Evolutionary conservation across 2,113 vertebrate genomes (phyloP).

Genomic region (Hiodon alosoides): DNA sequence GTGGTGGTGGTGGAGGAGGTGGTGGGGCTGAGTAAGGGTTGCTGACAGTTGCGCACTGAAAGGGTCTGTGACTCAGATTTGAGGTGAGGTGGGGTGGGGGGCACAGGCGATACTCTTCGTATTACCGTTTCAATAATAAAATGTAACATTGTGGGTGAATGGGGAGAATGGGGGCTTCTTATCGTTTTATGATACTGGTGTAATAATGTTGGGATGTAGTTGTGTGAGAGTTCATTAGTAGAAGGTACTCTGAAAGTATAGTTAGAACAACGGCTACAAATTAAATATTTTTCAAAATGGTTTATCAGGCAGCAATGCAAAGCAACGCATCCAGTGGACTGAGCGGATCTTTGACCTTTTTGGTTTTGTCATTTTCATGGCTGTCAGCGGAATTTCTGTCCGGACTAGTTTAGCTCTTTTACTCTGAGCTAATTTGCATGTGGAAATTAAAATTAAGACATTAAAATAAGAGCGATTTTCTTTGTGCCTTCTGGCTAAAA

Average conservation of each 20-base stretch:
- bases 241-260: constrained; percentile 12
- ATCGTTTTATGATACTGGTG: constrained; percentile 20
- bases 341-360: constrained; percentile 14
- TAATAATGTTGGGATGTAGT: constrained; percentile 3
- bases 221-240: constrained; percentile 17
- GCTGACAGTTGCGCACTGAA: background rate
- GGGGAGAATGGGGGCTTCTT: constrained; percentile 7
- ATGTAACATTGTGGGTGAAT: constrained; percentile 9
- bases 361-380: background rate
- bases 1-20: background rate
- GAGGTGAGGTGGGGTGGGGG: background rate
- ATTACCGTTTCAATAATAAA: constrained; percentile 11
- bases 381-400: no score
- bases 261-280: constrained; percentile 20
- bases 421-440: no score
- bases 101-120: background rate
- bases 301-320: constrained; percentile 30
- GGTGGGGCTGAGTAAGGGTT: background rate
- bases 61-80: background rate
- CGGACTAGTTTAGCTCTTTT: no score
- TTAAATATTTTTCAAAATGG: constrained; percentile 36
- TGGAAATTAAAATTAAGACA: no score
- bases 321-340: constrained; percentile 36
- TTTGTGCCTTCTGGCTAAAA: no score
- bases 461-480: no score